Conservation (phyloP, 2,888 invertebrate genomes). For the Phasia obesa region DNA sequence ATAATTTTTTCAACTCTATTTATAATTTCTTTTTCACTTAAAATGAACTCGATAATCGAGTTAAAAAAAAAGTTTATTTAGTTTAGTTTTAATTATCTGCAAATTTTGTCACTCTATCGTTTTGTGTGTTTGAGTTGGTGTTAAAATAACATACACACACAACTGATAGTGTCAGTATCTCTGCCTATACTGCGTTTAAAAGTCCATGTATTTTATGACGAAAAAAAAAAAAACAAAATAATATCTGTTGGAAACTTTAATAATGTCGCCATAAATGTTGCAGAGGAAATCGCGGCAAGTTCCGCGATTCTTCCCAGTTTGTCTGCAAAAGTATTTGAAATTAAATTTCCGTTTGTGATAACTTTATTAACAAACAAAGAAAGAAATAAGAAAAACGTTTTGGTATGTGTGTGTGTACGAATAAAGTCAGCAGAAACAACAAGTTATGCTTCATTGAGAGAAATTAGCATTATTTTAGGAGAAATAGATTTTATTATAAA, state of each 20-base stretch:
- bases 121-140: too few species aligned
- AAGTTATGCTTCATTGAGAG: not conserved
- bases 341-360: conserved; percentile 64
- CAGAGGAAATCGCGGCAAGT: conserved; percentile 49
- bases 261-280: conserved; percentile 55
- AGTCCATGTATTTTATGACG: not conserved
- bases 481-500: not conserved
- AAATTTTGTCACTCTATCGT: too few species aligned
- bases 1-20: too few species aligned
- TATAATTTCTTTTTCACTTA: too few species aligned
- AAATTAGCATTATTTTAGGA: not conserved
- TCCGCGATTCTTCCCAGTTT: conserved; percentile 22
- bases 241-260: conserved; percentile 33
- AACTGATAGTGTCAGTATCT: conserved; percentile 12
- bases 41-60: too few species aligned
- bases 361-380: conserved; percentile 27
- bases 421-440: not conserved
- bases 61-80: too few species aligned
- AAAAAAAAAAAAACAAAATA: conserved; percentile 19
- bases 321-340: conserved; percentile 61
- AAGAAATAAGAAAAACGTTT: not conserved
- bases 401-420: not conserved
- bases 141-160: too few species aligned
- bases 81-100: too few species aligned
- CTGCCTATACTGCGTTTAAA: conserved; percentile 6